Conservation (phyloP, 64 coral and sea anemone genomes). For the Montipora efflorescens region DNA sequence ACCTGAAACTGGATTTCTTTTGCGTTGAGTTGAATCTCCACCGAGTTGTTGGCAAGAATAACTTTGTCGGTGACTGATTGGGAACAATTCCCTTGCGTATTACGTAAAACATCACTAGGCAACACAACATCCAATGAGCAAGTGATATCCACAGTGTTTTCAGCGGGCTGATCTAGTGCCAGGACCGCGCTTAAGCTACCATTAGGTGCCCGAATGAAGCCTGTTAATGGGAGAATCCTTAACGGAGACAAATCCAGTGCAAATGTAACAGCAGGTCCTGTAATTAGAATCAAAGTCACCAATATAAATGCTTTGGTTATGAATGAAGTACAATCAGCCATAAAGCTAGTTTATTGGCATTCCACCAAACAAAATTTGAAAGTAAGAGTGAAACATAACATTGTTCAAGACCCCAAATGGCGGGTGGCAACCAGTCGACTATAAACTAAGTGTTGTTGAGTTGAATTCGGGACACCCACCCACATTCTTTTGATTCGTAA, state of each 20-base stretch:
- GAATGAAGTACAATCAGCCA: too few species aligned
- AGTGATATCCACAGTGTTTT: constrained; percentile 23
- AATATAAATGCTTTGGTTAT: background rate
- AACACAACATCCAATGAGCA: constrained; percentile 36
- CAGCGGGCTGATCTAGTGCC: constrained; percentile 24
- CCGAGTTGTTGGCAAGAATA: background rate
- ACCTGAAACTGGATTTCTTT: constrained; percentile 64
- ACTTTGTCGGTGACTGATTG: background rate
- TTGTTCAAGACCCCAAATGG: too few species aligned
- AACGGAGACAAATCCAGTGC: constrained; percentile 46
- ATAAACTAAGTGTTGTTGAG: too few species aligned
- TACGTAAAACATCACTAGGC: background rate
- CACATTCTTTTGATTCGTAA: too few species aligned
- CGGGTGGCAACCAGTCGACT: too few species aligned
- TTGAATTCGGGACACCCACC: too few species aligned
- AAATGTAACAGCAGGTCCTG: constrained; percentile 61
- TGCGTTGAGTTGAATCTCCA: constrained; percentile 37
- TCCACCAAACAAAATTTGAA: too few species aligned
- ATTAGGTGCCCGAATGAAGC: constrained; percentile 46
- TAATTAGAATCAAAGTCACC: background rate
- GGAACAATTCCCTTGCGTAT: constrained; percentile 24
- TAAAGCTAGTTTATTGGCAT: too few species aligned
- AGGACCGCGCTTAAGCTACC: constrained; percentile 37
- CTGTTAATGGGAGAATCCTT: constrained; percentile 9
- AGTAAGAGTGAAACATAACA: too few species aligned